Evolutionary conservation across 2,888 invertebrate species (phyloP), one percentile per base, ranked within the genome.

Genomic region (Nymphalis urticae): DNA sequence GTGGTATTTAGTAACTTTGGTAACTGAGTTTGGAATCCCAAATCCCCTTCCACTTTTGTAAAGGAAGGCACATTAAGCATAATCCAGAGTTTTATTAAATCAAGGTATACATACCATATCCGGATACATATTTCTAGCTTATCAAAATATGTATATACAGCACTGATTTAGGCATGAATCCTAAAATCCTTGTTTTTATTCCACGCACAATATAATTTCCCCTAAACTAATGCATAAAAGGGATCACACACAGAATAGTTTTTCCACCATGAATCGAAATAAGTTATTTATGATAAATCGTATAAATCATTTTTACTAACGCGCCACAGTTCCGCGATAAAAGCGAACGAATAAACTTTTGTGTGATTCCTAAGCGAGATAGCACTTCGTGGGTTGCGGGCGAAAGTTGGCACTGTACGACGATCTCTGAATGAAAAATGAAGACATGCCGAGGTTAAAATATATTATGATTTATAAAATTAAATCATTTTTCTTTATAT

Each of bases 271-370:
- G 84, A 86, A 80, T 85, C 82, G 79, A 81, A 84, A 87, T 90
- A 90, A 90, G 82, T 89, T 92, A 91, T 92, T 92, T 92, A 92
- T 90, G 89, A 91, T 90, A 91, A 91, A 88, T 85, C 84, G 82
- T 87, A 92, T 92, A 92, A 91, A 92, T 92, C 91, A 92, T 92
- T 89, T 58, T 87, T 81, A 77, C 84, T 89, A 88, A 87, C 88
- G 87, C 86, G 87, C 86, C 84, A 87, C 79, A 81, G 80, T 82
- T 77, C 76, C 77, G 84, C 86, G 91, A 91, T 91, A 92, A 90
- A 89, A 88, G 88, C 82, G 84, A 85, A 82, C 87, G 89, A 89
- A 88, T 91, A 87, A 91, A 92, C 85, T 92, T 89, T 87, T 86
- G 88, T 86, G 87, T 83, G 91, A 91, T 92, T 86, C 85, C 81